Evolutionary conservation across 1,140 invertebrate genomes (phyloP).

Genomic region (Melipona quadrifasciata): DNA sequence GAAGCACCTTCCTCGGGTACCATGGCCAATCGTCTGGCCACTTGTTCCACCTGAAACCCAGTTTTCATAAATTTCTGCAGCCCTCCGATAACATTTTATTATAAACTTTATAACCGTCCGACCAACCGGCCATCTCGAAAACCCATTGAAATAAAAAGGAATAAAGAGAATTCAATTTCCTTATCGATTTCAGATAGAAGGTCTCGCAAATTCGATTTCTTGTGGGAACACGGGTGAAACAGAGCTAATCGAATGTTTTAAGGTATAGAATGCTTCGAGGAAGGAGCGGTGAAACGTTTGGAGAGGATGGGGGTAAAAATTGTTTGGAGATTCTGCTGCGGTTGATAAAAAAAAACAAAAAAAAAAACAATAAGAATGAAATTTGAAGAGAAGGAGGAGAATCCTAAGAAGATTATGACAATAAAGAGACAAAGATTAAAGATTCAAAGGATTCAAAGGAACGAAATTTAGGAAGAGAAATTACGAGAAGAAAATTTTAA

Average conservation of each 20-base stretch:
- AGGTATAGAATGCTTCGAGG: too few relatives aligned
- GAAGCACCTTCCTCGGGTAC: slow-evolving; percentile 91
- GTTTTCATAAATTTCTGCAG: neutral
- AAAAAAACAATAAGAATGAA: neutral
- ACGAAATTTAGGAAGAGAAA: neutral
- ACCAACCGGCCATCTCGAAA: neutral
- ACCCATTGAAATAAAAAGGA: neutral
- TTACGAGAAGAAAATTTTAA: neutral
- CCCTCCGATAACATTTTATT: neutral
- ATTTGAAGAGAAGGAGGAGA: neutral
- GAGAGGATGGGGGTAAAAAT: too few relatives aligned
- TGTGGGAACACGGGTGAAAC: too few relatives aligned
- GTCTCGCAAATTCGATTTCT: too few relatives aligned
- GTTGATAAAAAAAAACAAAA: too few relatives aligned
- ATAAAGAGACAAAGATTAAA: too few relatives aligned
- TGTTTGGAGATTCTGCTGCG: too few relatives aligned
- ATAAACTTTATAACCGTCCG: neutral
- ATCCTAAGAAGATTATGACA: neutral
- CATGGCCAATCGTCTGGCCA: slow-evolving; percentile 89
- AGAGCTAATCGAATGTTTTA: too few relatives aligned
- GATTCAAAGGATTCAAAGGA: neutral
- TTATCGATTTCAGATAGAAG: too few relatives aligned
- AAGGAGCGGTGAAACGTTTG: too few relatives aligned
- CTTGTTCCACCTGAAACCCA: slow-evolving; percentile 84
- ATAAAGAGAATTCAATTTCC: too few relatives aligned